These are phyloP conservation scores for Drosophila navojoa DNA, from an alignment of 1,140 invertebrate species.

Conservation along the genomic window DNA sequence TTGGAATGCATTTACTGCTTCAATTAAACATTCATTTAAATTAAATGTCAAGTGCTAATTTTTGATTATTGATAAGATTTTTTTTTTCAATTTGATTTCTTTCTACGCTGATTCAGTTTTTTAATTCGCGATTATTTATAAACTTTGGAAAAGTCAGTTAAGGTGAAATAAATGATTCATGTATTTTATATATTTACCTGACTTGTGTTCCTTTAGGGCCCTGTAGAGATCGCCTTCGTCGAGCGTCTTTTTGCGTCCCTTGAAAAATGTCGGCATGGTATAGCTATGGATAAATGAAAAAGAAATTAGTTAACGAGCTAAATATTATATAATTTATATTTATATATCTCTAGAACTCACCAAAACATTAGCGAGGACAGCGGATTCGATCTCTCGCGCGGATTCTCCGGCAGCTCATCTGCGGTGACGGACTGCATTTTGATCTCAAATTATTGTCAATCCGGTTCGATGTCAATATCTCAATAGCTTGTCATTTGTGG, in stretches of 20 bases:
- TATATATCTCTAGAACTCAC: conserved; percentile 34
- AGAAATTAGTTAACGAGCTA: too few species aligned
- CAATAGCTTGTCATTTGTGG: conserved; percentile 58
- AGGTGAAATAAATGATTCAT: background rate
- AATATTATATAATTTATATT: too few species aligned
- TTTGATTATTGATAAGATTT: background rate
- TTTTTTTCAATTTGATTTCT: background rate
- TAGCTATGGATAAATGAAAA: conserved; percentile 69
- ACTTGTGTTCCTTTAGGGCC: conserved; percentile 86
- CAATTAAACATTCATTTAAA: conserved; percentile 1
- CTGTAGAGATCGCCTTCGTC: conserved; percentile 86
- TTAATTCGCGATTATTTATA: too few species aligned
- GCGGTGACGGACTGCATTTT: conserved; percentile 80
- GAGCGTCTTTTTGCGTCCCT: conserved; percentile 85
- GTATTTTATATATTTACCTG: conserved; percentile 73
- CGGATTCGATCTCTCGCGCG: conserved; percentile 75
- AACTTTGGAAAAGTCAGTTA: too few species aligned
- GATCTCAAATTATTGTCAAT: conserved; percentile 27
- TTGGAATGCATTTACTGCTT: too few species aligned
- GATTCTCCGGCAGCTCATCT: conserved; percentile 77
- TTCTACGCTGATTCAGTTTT: too few species aligned
- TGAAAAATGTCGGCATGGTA: conserved; percentile 85
- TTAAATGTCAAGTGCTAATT: background rate
- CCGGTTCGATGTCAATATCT: conserved; percentile 46
- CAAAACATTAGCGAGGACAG: conserved; percentile 78